Base-by-base conservation (phyloP, 1,140 invertebrate genomes). In the Muscidifurax raptorellus region DNA sequence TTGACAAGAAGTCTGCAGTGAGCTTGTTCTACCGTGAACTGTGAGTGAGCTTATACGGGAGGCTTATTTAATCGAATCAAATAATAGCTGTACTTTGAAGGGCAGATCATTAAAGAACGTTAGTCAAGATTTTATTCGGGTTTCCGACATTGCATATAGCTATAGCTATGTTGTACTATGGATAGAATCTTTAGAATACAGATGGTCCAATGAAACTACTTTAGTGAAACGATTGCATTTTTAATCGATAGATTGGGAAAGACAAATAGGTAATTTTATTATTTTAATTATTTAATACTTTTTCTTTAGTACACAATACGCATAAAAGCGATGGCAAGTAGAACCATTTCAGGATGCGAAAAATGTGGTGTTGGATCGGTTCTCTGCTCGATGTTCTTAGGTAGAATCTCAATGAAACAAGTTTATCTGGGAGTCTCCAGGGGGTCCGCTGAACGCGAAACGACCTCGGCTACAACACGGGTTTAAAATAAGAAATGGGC, bases 371-470 rank as follows among this genome's bases (percentile, higher is more conserved):
- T 52, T 59, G 18, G 52, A 59, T 59, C 7, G 22, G 52, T 59
- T 13, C 15, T 52, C 47, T 52, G 52, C n/a, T 59, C 52, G 52
- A 59, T 59, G 22, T 5, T 59, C 22, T 7, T 22, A n/a, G 84
- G 86, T 89, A 90, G 87, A 88, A 89, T 90, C 89, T 91, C 90
- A 90, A 91, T 92, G 91, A 91, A 92, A 92, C 91, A 89, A 89
- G 91, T 92, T 92, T 92, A 89, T 89, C 81, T 78, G 12, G 30
- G 13, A 86, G 80, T 88, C 90, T 75, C 87, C 89, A 86, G 91
- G 91, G 90, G 91, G 90, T 87, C 88, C 80, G n/a, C 1, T 87
- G 86, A 82, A 59, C 84, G 87, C 81, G 86, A 83, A 86, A 84
- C 72, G 77, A 86, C 86, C 86, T 22, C 44, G 52, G 10, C 47